These are phyloP conservation scores for Xiphias gladius DNA, from an alignment of 2,113 vertebrate species.

Conservation along the genomic window DNA sequence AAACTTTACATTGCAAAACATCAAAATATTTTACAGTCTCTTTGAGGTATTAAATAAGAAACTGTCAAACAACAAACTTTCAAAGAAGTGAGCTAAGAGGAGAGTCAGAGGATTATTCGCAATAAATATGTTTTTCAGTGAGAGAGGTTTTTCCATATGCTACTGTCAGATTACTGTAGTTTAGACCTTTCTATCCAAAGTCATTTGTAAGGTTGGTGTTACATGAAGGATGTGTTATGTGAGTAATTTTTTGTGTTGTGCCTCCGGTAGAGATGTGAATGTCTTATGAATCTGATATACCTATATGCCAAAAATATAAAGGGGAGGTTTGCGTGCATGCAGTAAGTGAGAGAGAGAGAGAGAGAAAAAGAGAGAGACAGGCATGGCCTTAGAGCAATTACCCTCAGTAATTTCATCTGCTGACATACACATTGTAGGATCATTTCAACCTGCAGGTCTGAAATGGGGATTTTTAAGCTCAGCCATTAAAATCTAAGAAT, in stretches of 20 bases:
- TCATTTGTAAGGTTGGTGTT: not conserved
- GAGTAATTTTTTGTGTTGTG: not conserved
- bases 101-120: not conserved
- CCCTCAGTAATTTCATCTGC: conserved; percentile 75
- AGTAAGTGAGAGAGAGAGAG: conserved; percentile 1
- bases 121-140: conserved; percentile 1
- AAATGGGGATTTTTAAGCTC: conserved; percentile 85
- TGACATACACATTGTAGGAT: conserved; percentile 77
- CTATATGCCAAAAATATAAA: conserved; percentile 6
- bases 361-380: conserved; percentile 1
- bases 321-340: not conserved
- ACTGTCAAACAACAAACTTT: conserved; percentile 2
- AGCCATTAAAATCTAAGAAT: conserved; percentile 86
- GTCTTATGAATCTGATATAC: not conserved
- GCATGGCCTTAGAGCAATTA: conserved; percentile 68
- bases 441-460: conserved; percentile 78
- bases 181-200: not conserved
- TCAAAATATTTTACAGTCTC: not conserved
- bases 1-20: not conserved
- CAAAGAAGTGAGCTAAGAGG: not conserved
- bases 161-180: not conserved
- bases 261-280: not conserved
- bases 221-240: not conserved
- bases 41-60: not conserved
- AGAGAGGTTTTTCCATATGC: not conserved